Evolutionary conservation across 2,113 vertebrate species (phyloP).

Genomic region (Lutjanus erythropterus): DNA sequence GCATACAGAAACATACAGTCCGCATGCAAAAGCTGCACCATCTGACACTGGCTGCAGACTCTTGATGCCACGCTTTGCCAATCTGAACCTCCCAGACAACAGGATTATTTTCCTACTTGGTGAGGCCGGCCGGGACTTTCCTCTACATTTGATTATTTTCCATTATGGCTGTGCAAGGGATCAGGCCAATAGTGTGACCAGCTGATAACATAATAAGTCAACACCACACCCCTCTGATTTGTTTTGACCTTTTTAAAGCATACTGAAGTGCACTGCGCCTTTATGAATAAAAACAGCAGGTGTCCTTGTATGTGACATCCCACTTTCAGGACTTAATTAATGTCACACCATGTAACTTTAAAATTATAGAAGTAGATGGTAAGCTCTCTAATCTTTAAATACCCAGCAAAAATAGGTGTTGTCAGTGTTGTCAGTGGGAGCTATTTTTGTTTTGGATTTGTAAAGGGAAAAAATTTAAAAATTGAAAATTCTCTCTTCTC

Average conservation of each 20-base stretch:
- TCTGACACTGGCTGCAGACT: slow-evolving; percentile 10
- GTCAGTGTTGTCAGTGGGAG: not conserved
- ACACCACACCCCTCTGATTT: not conserved
- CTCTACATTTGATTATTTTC: slow-evolving; percentile 1
- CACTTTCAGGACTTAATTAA: not conserved
- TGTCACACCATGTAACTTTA: not conserved
- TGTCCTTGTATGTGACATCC: too few relatives aligned
- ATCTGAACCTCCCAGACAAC: not conserved
- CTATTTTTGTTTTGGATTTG: not conserved
- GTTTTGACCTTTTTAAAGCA: slow-evolving; percentile 2
- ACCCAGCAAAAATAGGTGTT: not conserved
- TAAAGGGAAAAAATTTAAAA: not conserved
- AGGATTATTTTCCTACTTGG: not conserved
- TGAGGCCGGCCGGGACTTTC: not conserved
- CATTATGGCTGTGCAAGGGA: not conserved
- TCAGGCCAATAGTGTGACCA: not conserved
- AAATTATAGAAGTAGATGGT: not conserved
- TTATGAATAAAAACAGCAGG: not conserved
- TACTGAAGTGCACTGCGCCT: not conserved
- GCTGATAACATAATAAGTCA: not conserved
- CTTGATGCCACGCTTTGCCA: not conserved
- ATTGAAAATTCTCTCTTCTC: too few relatives aligned
- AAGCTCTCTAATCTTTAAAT: not conserved
- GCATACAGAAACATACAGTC: slow-evolving; percentile 11
- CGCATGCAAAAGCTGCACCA: slow-evolving; percentile 6